Base-by-base conservation (phyloP, 2,113 vertebrate species). In the Platysteira castanea region DNA sequence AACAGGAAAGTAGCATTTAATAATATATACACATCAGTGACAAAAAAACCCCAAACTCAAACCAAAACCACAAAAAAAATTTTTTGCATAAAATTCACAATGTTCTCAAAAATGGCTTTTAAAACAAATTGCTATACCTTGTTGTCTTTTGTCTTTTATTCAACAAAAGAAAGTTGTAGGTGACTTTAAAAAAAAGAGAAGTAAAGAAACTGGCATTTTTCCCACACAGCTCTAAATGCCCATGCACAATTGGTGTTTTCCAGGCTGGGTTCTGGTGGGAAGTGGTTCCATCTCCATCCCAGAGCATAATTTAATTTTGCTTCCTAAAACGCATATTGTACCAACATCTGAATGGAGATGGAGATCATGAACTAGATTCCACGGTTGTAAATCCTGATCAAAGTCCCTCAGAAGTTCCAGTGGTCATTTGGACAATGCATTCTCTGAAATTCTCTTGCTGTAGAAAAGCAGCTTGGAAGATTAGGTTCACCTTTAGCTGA, bases 11-110 rank as follows among this genome's bases (percentile, higher is more conserved):
- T 73, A 47, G 2, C 15, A 7, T 67, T 89, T 74, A 50, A 47
- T 57, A 73, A 44, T 33, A 20, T n/a, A 30, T 22, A 22, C 5
- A 27, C 5, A 42, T 10, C 15, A 6, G 33, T 31, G 24, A 53
- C 3, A 35, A 52, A 82, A 68, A 33, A 59, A 1, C 6, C 26
- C 3, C 11, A 22, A 56, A 31, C 7, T 3, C 73, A 54, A 41
- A 31, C 9, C 14, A n/a, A n/a, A n/a, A n/a, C n/a, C n/a, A 39
- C 7, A 49, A 47, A 1, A 53, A 30, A 18, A 3, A 9, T 1
- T 50, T 87, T 91, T 79, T 4, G 64, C 69, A 35, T 47, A 61
- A 91, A 91, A 84, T 35, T 67, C 28, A 47, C 44, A 46, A 8
- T 60, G 7, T 54, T 81, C 23, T 44, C 6, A 64, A 49, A 74